These are phyloP conservation scores for Coelopa frigida DNA, from an alignment of 1,140 invertebrate genomes.

Conservation along the genomic window DNA sequence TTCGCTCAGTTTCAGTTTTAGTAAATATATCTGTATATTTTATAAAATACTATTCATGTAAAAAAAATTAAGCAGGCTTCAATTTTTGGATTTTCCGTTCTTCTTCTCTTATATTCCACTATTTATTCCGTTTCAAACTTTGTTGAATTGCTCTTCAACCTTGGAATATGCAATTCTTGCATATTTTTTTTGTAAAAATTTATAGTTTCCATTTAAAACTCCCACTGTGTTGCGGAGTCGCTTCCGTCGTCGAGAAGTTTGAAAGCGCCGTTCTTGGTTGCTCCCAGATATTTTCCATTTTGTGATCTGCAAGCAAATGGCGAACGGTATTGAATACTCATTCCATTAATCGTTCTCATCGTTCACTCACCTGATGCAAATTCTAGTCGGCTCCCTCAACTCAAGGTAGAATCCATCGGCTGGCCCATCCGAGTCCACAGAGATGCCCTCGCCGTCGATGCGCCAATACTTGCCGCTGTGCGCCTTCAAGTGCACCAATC, in stretches of 20 bases:
- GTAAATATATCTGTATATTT: slow-evolving; percentile 3
- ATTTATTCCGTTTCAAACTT: slow-evolving; percentile 1
- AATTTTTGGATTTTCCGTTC: not conserved
- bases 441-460: slow-evolving; percentile 76
- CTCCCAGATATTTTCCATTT: slow-evolving; percentile 74
- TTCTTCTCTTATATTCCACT: not conserved
- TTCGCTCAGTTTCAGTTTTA: no score
- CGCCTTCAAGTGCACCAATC: slow-evolving; percentile 87
- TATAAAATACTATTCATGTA: slow-evolving; percentile 1
- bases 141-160: not conserved
- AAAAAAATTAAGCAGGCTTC: not conserved
- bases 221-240: slow-evolving; percentile 82
- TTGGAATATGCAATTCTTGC: no score
- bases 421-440: slow-evolving; percentile 76
- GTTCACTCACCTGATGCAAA: slow-evolving; percentile 64
- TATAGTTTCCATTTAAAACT: slow-evolving; percentile 62
- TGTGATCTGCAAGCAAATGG: slow-evolving; percentile 26
- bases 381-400: slow-evolving; percentile 81
- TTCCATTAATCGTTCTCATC: not conserved
- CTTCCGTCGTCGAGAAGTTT: slow-evolving; percentile 72
- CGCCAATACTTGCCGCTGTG: slow-evolving; percentile 92
- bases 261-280: slow-evolving; percentile 91
- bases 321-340: not conserved
- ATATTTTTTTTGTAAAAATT: not conserved
- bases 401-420: slow-evolving; percentile 84